A percentile compares a stretch with the other conserved stretches of the same genome.
phyloP scores from a whole-genome alignment of 2,113 vertebrate genomes.

The Onychostruthus taczanowskii region DNA sequence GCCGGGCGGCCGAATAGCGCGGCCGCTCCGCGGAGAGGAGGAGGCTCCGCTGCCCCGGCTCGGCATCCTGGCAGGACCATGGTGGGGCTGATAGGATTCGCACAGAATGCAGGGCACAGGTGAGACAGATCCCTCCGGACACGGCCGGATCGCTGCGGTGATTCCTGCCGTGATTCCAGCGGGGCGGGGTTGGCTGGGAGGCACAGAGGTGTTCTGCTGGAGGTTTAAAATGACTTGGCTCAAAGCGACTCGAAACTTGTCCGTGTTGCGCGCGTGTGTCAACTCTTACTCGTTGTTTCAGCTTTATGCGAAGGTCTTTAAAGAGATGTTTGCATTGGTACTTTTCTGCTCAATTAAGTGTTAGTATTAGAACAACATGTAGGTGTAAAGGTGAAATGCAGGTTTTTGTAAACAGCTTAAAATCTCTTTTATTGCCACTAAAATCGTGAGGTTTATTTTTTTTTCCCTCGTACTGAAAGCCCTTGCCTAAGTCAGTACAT shows the following conservation, averaged over 20 bases:
- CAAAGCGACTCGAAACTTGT: neutral
- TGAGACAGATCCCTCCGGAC: constrained; percentile 65
- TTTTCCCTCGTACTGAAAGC: neutral
- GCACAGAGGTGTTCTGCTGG: neutral
- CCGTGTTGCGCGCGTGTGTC: rapidly evolving
- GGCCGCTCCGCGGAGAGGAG: neutral
- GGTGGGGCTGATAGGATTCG: constrained; percentile 47
- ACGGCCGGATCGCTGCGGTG: neutral
- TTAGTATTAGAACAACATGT: neutral
- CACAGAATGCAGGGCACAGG: constrained; percentile 75
- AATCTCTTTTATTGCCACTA: neutral
- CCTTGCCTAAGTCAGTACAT: neutral
- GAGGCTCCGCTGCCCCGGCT: constrained; percentile 20
- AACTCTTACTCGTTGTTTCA: neutral
- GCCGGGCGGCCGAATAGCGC: constrained; percentile 9
- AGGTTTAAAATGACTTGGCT: neutral
- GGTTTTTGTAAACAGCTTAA: neutral
- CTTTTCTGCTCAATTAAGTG: neutral
- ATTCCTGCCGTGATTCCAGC: neutral
- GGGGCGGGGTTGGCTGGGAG: neutral
- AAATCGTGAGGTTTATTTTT: neutral
- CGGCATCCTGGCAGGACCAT: constrained; percentile 63
- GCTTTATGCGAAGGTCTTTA: neutral
- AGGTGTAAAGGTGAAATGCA: neutral
- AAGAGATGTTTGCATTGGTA: neutral